Conservation (phyloP, 2,113 vertebrate genomes). For the Opisthocomus hoazin region DNA sequence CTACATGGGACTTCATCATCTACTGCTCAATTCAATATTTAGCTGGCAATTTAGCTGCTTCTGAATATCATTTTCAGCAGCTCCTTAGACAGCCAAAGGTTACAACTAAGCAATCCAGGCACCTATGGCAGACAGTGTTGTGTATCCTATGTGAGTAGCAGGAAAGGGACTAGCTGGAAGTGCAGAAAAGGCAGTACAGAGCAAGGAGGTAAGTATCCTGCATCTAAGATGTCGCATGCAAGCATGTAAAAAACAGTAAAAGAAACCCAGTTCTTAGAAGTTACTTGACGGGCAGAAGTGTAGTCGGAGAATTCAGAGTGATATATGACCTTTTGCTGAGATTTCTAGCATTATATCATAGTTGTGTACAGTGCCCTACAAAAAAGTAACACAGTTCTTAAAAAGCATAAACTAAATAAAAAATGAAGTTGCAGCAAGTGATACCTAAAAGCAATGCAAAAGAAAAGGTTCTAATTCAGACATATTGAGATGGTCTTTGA, state of each 20-base stretch:
- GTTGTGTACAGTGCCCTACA: not conserved
- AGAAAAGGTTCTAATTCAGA: not conserved
- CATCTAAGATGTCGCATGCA: not conserved
- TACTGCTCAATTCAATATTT: slow-evolving; percentile 26
- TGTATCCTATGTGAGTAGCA: not conserved
- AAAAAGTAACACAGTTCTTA: not conserved
- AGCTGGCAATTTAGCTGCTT: slow-evolving; percentile 19
- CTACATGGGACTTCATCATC: not conserved
- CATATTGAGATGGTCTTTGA: not conserved
- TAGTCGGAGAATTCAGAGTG: not conserved
- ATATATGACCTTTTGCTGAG: not conserved
- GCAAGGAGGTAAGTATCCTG: not conserved
- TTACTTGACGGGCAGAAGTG: not conserved
- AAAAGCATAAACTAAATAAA: not conserved
- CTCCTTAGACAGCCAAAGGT: not conserved
- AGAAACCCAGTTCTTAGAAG: accelerated
- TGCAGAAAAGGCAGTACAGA: not conserved
- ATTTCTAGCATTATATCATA: not conserved
- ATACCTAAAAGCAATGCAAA: not conserved
- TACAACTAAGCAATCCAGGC: not conserved
- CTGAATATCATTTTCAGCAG: not conserved
- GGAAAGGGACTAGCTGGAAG: not conserved
- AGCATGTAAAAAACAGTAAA: not conserved
- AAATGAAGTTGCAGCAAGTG: not conserved
- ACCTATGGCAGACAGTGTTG: not conserved